These are phyloP conservation scores for Trichogramma evanescens DNA, from an alignment of 2,888 invertebrate species.

Conservation along the genomic window DNA sequence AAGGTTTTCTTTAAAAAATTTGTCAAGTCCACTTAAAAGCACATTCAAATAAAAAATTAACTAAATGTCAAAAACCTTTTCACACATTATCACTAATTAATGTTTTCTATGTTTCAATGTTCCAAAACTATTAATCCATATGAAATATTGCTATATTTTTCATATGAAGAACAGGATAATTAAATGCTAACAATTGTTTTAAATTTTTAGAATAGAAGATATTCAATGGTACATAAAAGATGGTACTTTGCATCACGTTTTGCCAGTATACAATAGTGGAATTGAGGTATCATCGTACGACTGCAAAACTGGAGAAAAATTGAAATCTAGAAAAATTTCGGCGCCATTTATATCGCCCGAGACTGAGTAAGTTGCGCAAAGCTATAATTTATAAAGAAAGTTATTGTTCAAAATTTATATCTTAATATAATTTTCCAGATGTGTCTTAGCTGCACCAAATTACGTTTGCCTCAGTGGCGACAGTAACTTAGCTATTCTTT, in stretches of 20 bases:
- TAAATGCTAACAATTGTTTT: not conserved
- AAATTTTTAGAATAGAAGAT: constrained; percentile 34
- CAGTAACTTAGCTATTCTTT: constrained; percentile 51
- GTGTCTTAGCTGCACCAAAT: constrained; percentile 57
- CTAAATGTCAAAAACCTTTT: not conserved
- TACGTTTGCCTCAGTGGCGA: constrained; percentile 59
- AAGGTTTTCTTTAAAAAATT: constrained; percentile 35
- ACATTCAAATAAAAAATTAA: constrained; percentile 12
- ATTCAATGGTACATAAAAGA: constrained; percentile 44
- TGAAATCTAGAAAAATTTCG: constrained; percentile 36
- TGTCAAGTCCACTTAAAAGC: constrained; percentile 19
- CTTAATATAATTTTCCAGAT: constrained; percentile 48
- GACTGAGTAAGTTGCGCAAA: constrained; percentile 36
- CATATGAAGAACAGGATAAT: not conserved
- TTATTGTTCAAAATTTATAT: constrained; percentile 11
- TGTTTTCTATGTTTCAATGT: constrained; percentile 3
- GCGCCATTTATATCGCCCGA: constrained; percentile 40
- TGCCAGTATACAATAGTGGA: constrained; percentile 40
- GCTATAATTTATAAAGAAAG: constrained; percentile 2
- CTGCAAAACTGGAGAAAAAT: constrained; percentile 43
- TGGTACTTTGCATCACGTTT: constrained; percentile 42
- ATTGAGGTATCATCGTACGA: constrained; percentile 43
- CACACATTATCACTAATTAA: constrained; percentile 10
- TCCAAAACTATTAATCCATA: constrained; percentile 2
- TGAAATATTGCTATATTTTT: not conserved